Evolutionary conservation across 2,797 vertebrate species (phyloP), one percentile per base, ranked within the genome.

Genomic region (Acipenser transmontanus): DNA sequence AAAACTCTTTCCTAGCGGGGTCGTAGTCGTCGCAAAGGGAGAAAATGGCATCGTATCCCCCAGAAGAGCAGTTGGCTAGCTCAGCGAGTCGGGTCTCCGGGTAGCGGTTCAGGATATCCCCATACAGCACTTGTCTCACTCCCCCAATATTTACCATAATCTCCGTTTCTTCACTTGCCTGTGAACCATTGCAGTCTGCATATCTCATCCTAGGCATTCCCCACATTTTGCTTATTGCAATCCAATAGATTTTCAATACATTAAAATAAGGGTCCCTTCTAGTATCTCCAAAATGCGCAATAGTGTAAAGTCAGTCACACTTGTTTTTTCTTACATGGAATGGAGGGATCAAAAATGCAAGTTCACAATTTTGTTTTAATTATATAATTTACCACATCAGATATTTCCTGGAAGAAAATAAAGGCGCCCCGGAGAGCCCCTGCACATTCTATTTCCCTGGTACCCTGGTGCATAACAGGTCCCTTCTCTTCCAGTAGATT

Each of bases 1-100:
- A 99, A 80, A 99, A 99, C 81, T 99, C 97, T 56, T 85, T 91
- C 56, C 91, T 91, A 7, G 87, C 84, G 0, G 93, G 92, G 68
- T 99, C 96, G 48, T 97, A 99, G 79, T 99, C 97, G 66, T 99
- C 97, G 56, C 96, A 99, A 5, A 98, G 91, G 1, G 93, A 89
- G 63, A 92, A 91, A 77, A 96, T 91, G 14, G 81, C 82, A 70
- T 97, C 95, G 0, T 89, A 85, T 64, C 91, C 91, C 61, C 88
- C 90, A 0, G 90, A 74, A 10, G 93, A 81, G 74, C 93, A 93
- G 82, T 90, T 88, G 51, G 92, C 71, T 74, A 99, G 74, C 83
- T 98, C 92, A 11, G 96, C 94, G 77, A 99, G 87, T 62, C 95
- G 88, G 61, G 95, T 98, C 74, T 94, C 92, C 51, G 97, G 97